These are phyloP conservation scores for Anolis apletophallus DNA, from an alignment of 2,797 vertebrate species.

Conservation along the genomic window DNA sequence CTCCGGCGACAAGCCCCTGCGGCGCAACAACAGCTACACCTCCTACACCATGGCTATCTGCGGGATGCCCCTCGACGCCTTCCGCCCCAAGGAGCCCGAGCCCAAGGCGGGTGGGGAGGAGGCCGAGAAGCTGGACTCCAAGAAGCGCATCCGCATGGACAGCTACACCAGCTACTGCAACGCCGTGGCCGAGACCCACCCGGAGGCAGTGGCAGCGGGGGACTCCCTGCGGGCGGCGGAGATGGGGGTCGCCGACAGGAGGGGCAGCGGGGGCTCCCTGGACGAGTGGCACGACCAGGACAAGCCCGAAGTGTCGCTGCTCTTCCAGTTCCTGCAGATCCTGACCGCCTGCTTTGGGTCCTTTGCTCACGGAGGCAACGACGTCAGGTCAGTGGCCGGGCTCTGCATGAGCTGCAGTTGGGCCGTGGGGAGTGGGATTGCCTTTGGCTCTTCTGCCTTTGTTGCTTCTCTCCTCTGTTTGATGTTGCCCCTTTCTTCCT, in stretches of 20 bases:
- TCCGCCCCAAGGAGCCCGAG: constrained; percentile 83
- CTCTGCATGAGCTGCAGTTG: too few species aligned
- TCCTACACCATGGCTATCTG: constrained; percentile 97
- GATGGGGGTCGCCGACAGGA: constrained; percentile 73
- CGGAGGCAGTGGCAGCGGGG: constrained; percentile 69
- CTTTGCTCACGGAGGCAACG: constrained; percentile 87
- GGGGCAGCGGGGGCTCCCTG: constrained; percentile 82
- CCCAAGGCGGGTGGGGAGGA: constrained; percentile 75
- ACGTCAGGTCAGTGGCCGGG: constrained; percentile 87
- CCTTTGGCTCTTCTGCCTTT: neutral
- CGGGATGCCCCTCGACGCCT: constrained; percentile 88
- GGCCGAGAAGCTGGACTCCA: constrained; percentile 79
- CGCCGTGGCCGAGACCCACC: constrained; percentile 80
- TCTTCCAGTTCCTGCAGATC: constrained; percentile 87
- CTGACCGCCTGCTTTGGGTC: constrained; percentile 86
- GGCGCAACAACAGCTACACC: constrained; percentile 97
- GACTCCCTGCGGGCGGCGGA: constrained; percentile 70
- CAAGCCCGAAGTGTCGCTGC: constrained; percentile 81
- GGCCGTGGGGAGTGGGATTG: too few species aligned
- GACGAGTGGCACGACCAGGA: constrained; percentile 85
- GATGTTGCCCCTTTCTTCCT: neutral
- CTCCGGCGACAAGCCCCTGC: constrained; percentile 87
- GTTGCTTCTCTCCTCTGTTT: neutral
- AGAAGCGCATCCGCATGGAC: constrained; percentile 88
- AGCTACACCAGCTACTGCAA: constrained; percentile 94